Percentiles rank a stretch among this genome's conserved stretches.
phyloP scores from a whole-genome alignment of 2,888 invertebrate genomes.

The Drosophila borealis region DNA sequence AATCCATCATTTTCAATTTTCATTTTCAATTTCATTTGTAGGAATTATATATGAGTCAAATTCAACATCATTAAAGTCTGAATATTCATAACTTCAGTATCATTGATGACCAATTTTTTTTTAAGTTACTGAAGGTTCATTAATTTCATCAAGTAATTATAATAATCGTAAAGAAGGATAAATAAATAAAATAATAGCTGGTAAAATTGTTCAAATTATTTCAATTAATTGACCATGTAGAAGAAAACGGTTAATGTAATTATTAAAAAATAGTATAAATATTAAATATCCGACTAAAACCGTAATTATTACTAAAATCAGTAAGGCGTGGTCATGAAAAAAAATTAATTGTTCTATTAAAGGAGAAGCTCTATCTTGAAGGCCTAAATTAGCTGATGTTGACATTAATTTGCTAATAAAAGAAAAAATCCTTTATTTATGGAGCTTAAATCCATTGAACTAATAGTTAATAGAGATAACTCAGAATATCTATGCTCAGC shows the following conservation, averaged over 20 bases:
- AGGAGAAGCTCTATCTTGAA: not conserved
- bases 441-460: no score
- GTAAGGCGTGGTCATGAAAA: slow-evolving; percentile 87
- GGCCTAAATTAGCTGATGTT: not conserved
- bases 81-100: not conserved
- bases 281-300: slow-evolving; percentile 87
- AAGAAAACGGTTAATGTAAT: slow-evolving; percentile 86
- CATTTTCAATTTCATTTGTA: not conserved
- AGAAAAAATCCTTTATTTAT: no score
- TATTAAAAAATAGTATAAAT: slow-evolving; percentile 87
- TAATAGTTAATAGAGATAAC: no score
- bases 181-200: slow-evolving; percentile 85
- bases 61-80: not conserved
- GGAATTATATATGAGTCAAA: not conserved
- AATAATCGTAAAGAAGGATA: no score
- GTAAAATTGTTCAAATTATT: slow-evolving; percentile 88
- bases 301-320: slow-evolving; percentile 88
- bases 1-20: not conserved
- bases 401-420: not conserved
- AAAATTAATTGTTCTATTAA: not conserved
- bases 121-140: not conserved
- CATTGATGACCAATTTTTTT: no score
- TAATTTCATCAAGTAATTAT: not conserved
- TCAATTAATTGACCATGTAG: slow-evolving; percentile 87
- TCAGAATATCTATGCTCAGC: no score